Evolutionary conservation across 2,113 vertebrate genomes (phyloP), one percentile per base, ranked within the genome.

Genomic region (Phaethon lepturus): DNA sequence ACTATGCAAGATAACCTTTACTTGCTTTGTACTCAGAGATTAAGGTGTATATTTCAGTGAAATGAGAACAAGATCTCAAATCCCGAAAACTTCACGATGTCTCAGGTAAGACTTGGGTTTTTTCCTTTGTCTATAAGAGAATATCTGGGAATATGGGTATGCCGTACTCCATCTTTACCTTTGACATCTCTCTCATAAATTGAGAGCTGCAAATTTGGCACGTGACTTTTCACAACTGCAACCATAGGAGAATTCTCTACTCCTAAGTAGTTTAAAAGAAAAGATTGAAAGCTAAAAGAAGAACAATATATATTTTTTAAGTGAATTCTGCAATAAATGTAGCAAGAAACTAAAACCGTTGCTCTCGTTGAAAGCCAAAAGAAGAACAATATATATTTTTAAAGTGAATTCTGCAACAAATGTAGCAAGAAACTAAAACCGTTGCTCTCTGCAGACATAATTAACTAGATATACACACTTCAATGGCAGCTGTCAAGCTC

Each of bases 401-500:
- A 8, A 87, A 93, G 23, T 56, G 29, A 93, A 84, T 91, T 84
- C 53, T 72, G 38, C 62, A 84, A 56, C 33, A 87, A 78, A 68
- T 17, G 17, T 25, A 92, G 45, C 18, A 55, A 93, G 73, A 66
- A 90, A 72, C 62, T 60, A 63, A 93, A 84, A 1, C 52, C 29
- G 75, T 69, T 95, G 75, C 40, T 92, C 58, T 85, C 81, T 76
- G 73, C 73, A 87, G 83, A 82, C 29, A 49, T 72, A 78, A 87
- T 87, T 84, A 96, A 62, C 58, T 82, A 33, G 18, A 81, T 64
- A 67, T 45, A 78, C 40, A 17, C 25, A 44, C 62, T 88, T 89
- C 69, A 91, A 44, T 0, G 1, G 86, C 56, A 96, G 76, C 86
- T 90, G 92, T 93, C 89, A 89, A 81, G 88, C 83, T 96, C 74